These are phyloP conservation scores for Neoscelio sp. DNA, from an alignment of 2,888 invertebrate genomes.

Conservation along the genomic window DNA sequence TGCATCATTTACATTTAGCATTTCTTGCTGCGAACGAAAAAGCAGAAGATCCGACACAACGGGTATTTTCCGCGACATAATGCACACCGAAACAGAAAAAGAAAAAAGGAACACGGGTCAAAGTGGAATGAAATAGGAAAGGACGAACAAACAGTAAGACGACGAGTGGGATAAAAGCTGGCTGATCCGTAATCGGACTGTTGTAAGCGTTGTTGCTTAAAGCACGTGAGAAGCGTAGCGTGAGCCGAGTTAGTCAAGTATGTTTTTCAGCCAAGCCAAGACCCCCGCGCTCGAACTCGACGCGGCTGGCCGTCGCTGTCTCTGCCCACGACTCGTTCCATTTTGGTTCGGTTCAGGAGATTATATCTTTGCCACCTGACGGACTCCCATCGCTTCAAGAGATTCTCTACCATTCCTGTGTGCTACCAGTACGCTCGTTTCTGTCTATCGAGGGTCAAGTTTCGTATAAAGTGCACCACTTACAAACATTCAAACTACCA, in stretches of 20 bases:
- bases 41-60: conserved; percentile 22
- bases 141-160: conserved; percentile 57
- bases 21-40: conserved; percentile 21
- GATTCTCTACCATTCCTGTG: conserved; percentile 53
- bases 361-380: conserved; percentile 79
- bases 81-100: conserved; percentile 23
- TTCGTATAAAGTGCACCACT: conserved; percentile 58
- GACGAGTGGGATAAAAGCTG: conserved; percentile 67
- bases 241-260: conserved; percentile 53
- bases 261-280: conserved; percentile 63
- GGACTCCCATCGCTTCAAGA: conserved; percentile 74
- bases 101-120: conserved; percentile 32
- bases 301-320: conserved; percentile 44
- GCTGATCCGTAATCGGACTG: conserved; percentile 72
- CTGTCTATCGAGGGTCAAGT: conserved; percentile 55
- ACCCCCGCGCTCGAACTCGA: conserved; percentile 49
- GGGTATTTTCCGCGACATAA: conserved; percentile 3
- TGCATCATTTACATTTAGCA: conserved; percentile 38
- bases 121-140: conserved; percentile 53
- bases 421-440: conserved; percentile 36
- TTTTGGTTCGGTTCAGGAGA: conserved; percentile 75
- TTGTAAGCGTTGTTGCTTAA: conserved; percentile 68
- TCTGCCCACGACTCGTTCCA: conserved; percentile 62
- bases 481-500: conserved; percentile 60
- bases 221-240: conserved; percentile 40